Percentiles rank a stretch among this genome's conserved stretches.
phyloP scores from a whole-genome alignment of 2,888 invertebrate species.

The Caenorhabditis doughertyi region DNA sequence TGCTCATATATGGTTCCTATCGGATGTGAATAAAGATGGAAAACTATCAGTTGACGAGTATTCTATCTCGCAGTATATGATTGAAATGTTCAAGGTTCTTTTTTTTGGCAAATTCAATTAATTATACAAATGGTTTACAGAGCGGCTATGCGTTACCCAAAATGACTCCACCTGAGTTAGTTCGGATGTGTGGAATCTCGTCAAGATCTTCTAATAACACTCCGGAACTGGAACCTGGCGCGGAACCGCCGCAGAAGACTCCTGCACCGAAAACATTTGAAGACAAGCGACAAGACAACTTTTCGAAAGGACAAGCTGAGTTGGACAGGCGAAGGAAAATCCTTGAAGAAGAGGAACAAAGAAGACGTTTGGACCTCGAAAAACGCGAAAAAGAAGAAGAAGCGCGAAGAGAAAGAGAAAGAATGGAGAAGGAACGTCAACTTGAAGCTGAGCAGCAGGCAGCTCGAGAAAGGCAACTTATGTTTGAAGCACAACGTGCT shows the following conservation, averaged over 20 bases:
- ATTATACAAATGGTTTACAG: slow-evolving; percentile 85
- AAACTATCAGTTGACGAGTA: slow-evolving; percentile 97
- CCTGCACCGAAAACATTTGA: slow-evolving; percentile 86
- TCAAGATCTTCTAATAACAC: slow-evolving; percentile 70
- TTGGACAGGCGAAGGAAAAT: slow-evolving; percentile 92
- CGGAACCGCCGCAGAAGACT: slow-evolving; percentile 79
- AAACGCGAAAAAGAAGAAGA: slow-evolving; percentile 89
- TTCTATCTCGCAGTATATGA: slow-evolving; percentile 96
- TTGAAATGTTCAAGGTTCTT: slow-evolving; percentile 86
- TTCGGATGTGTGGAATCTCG: slow-evolving; percentile 74
- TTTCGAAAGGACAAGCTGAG: slow-evolving; percentile 97
- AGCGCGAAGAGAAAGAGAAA: slow-evolving; percentile 90
- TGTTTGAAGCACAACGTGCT: slow-evolving; percentile 83
- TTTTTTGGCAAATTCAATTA: too few relatives aligned
- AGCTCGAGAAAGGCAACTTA: slow-evolving; percentile 56
- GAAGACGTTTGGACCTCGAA: slow-evolving; percentile 85
- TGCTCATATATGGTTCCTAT: slow-evolving; percentile 96
- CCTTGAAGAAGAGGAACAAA: slow-evolving; percentile 88
- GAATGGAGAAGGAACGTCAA: slow-evolving; percentile 85
- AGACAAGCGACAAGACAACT: slow-evolving; percentile 96
- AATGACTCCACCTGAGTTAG: slow-evolving; percentile 88
- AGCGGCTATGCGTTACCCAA: slow-evolving; percentile 93
- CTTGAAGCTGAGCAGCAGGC: slow-evolving; percentile 76
- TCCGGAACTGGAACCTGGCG: slow-evolving; percentile 64
- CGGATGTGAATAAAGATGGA: slow-evolving; percentile 94